Evolutionary conservation across 2,113 vertebrate genomes (phyloP).

Genomic region (Entelurus aequoreus): DNA sequence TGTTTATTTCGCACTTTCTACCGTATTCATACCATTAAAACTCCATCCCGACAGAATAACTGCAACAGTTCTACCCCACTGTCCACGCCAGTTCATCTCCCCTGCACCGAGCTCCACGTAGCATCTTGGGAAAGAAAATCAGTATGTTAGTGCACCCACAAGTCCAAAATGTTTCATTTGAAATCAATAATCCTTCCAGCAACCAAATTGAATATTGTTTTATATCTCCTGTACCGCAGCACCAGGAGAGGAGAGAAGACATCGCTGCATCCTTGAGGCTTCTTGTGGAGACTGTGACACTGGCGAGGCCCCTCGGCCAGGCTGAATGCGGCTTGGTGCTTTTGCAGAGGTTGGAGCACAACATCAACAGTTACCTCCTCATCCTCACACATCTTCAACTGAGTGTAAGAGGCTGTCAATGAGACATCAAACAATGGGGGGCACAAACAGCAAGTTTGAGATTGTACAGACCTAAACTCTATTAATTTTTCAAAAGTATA

Average conservation of each 20-base stretch:
- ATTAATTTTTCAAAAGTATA: too few species aligned
- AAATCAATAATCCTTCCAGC: not conserved
- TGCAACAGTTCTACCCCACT: slow-evolving; percentile 39
- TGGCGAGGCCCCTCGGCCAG: slow-evolving; percentile 25
- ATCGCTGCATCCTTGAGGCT: slow-evolving; percentile 54
- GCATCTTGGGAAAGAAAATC: slow-evolving; percentile 61
- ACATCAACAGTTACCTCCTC: slow-evolving; percentile 62
- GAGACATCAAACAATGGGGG: not conserved
- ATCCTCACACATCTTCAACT: slow-evolving; percentile 57
- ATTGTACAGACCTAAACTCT: not conserved
- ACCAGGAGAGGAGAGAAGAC: slow-evolving; percentile 57
- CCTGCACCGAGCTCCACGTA: slow-evolving; percentile 51
- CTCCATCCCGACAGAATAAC: slow-evolving; percentile 37
- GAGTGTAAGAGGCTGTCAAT: slow-evolving; percentile 35
- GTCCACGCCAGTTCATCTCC: slow-evolving; percentile 48
- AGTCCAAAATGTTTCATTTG: slow-evolving; percentile 7
- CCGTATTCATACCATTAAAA: slow-evolving; percentile 2
- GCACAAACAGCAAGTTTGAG: not conserved
- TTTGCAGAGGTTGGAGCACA: slow-evolving; percentile 57
- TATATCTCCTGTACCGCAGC: slow-evolving; percentile 32
- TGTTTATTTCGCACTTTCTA: too few species aligned
- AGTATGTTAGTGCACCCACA: slow-evolving; percentile 42
- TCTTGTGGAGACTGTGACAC: slow-evolving; percentile 48
- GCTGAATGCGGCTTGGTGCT: slow-evolving; percentile 40
- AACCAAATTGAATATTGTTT: not conserved